Base-by-base conservation (phyloP, 53 echinoderm and acorn worm genomes). In the Luidia sarsii region DNA sequence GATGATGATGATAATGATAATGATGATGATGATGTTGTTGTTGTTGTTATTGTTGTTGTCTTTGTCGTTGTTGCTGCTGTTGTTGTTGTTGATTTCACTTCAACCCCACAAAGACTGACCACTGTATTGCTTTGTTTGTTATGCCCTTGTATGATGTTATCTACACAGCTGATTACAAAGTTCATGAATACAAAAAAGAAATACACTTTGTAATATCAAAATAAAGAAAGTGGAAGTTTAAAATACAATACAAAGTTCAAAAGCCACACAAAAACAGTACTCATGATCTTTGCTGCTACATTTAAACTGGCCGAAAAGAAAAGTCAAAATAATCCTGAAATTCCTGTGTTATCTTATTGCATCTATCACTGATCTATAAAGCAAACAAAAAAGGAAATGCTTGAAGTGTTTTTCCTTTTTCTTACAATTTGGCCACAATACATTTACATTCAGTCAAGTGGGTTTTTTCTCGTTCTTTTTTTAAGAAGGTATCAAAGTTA, bases 171-270 rank as follows among this genome's bases (percentile, higher is more conserved):
- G 35, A 35, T 32, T 65, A 65, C 65, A 65, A 65, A 65, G 33
- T 65, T 34, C 37, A 20, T 41, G 6, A 41, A 35, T 65, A 65
- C 65, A 65, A 65, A 65, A 65, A 65, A 33, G 39, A 65, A 65
- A 65, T 35, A 33, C 21, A 33, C 33, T 32, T 34, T 33, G 65
- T 65, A 65, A 65, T 65, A 65, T 65, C 65, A 65, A 65, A 65
- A 65, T 65, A 21, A 61, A 61, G 29, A 65, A 65, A 34, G 21
- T 65, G 65, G 65, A 65, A 65, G 65, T 65, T 35, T 18, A 35
- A 19, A 65, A 65, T 34, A 21, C 20, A 3, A 19, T 65, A 20
- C 20, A 65, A 34, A 41, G 6, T 41, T 11, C 41, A 34, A 35
- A 35, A 65, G 35, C 65, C 35, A 3, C 21, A 37, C 33, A 65